These are phyloP conservation scores for Xiphophorus hellerii DNA, from an alignment of 2,113 vertebrate genomes.

Conservation along the genomic window DNA sequence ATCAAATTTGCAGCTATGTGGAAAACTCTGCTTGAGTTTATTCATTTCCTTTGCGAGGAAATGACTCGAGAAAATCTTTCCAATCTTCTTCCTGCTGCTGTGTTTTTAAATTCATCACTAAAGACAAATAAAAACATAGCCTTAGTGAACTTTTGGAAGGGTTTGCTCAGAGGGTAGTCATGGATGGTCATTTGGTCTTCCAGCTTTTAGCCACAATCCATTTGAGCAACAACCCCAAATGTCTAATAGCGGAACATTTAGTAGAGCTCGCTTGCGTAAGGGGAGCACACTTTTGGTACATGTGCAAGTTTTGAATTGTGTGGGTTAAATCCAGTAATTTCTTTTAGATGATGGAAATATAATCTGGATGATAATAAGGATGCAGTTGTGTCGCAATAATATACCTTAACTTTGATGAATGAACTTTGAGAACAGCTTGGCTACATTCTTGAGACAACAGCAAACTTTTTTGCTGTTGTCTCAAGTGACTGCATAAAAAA, in stretches of 20 bases:
- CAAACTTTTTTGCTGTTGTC: too few relatives aligned
- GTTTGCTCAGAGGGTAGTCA: background rate
- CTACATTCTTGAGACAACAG: too few relatives aligned
- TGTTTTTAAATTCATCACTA: background rate
- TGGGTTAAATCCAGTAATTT: background rate
- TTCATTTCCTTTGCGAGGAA: background rate
- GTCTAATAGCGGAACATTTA: background rate
- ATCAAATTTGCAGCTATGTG: conserved; percentile 24
- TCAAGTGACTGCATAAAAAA: background rate
- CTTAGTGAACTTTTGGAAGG: background rate
- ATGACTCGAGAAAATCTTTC: too few relatives aligned
- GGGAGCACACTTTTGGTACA: too few relatives aligned
- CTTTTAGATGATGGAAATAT: too few relatives aligned
- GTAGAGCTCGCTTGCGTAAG: background rate
- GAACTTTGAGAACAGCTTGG: background rate
- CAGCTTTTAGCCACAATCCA: background rate
- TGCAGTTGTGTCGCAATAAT: background rate
- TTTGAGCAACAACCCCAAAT: background rate
- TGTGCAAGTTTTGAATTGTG: background rate
- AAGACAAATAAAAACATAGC: background rate
- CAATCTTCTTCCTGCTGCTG: too few relatives aligned
- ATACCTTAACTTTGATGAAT: background rate
- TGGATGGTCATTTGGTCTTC: too few relatives aligned
- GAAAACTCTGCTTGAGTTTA: background rate
- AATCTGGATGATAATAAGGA: background rate